Evolutionary conservation across 2,888 invertebrate species (phyloP), one percentile per base, ranked within the genome.

Genomic region (Ommatoiulus sabulosus): DNA sequence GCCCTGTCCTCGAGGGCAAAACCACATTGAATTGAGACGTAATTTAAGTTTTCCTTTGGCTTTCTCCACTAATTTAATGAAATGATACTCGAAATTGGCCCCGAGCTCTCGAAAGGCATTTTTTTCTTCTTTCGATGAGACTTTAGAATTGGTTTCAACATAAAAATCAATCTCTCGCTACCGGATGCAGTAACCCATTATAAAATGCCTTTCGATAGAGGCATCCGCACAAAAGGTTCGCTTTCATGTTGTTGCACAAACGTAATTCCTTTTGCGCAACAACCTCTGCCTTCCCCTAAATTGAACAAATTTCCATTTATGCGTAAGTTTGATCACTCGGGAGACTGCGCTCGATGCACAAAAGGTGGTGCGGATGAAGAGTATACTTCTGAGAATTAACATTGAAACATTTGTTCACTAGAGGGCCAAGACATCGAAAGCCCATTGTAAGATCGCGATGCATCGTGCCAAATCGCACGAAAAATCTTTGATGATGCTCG

Each of bases 121-220:
- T 72, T 46, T 46, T 46, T 24, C 24, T 24, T 24, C 72, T 3
- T 24, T 24, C 4, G 17, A 72, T 7, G 72, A 20, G 72, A 63
- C 8, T 72, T 24, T 72, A 72, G 72, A 72, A 72, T 72, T 5
- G 72, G 20, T 72, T 72, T 72, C 72, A 24, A 72, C 24, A 72
- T 72, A 72, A 72, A 72, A 72, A 72, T 72, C 72, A 72, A 72
- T 72, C 72, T 72, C 72, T 72, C 1, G 24, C 72, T 20, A 24
- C 8, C 20, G 72, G n/a, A 63, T 5, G 72, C 72, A 72, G n/a
- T 4, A 72, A 24, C 72, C 52, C 52, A 52, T 52, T 52, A 52
- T 52, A 52, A 52, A 52, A 52, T 52, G 52, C 52, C 15, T 17
- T 24, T 7, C 72, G 17, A 72, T 7, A 24, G 15, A 63, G n/a